A percentile compares a stretch with the other conserved stretches of the same genome.
phyloP scores from a whole-genome alignment of 92 coral and sea anemone genomes.

The Porites divaricata region DNA sequence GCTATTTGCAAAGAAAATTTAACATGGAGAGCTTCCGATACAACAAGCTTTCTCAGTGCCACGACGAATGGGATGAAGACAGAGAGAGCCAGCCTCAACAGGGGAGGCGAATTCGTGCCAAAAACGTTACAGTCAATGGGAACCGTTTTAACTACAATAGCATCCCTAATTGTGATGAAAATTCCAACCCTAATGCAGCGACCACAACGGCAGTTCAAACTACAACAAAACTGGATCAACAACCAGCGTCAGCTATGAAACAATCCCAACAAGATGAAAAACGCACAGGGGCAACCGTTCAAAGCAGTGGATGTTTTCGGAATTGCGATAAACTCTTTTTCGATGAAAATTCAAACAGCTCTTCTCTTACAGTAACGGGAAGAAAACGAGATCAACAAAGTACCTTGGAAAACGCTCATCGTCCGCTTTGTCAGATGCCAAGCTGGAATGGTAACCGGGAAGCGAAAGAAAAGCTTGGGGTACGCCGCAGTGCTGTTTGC shows the following conservation, averaged over 20 bases:
- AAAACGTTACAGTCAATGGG: not conserved
- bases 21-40: not conserved
- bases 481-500: constrained; percentile 71
- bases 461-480: constrained; percentile 22
- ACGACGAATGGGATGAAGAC: not conserved
- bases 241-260: not conserved
- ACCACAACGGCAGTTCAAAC: not conserved
- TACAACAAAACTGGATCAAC: not conserved
- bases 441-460: constrained; percentile 7
- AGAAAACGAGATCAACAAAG: not conserved
- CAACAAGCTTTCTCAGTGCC: not conserved
- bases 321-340: too few species aligned
- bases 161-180: not conserved
- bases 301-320: too few species aligned
- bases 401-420: not conserved
- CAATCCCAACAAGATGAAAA: not conserved
- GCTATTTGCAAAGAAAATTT: constrained; percentile 15
- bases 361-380: not conserved
- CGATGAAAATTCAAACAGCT: too few species aligned
- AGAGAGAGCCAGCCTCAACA: not conserved
- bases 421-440: not conserved
- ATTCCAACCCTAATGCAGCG: not conserved
- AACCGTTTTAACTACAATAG: not conserved
- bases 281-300: too few species aligned
- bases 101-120: not conserved